Evolutionary conservation across 2,797 vertebrate genomes (phyloP).

Genomic region (Urophycis tenuis): DNA sequence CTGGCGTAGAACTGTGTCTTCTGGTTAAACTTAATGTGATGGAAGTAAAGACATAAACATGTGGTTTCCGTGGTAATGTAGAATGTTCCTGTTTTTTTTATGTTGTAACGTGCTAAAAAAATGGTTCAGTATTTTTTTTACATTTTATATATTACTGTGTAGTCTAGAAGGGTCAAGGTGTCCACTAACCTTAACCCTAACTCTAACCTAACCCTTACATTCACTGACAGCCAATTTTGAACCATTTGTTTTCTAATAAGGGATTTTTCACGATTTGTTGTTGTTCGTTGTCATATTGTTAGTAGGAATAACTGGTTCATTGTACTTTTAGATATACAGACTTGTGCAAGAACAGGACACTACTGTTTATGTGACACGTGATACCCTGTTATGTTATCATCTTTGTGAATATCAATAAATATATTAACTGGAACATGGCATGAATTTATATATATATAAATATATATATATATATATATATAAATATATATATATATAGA

Average conservation of each 20-base stretch:
- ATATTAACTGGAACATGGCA: background rate
- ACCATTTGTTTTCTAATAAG: no score
- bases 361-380: background rate
- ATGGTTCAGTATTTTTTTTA: background rate
- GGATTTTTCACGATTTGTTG: no score
- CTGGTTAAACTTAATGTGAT: background rate
- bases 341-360: background rate
- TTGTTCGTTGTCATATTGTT: background rate
- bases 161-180: no score
- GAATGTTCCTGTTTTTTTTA: no score
- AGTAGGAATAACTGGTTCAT: background rate
- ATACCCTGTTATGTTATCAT: background rate
- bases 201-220: no score
- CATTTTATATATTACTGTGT: background rate
- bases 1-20: no score
- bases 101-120: background rate
- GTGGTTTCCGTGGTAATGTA: slow-evolving; percentile 1
- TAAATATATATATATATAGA: no score
- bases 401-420: background rate
- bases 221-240: no score
- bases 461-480: no score
- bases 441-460: no score
- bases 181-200: no score
- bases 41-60: background rate
- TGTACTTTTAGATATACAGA: background rate